Evolutionary conservation across 2,797 vertebrate species (phyloP).

Genomic region (Tadarida brasiliensis): DNA sequence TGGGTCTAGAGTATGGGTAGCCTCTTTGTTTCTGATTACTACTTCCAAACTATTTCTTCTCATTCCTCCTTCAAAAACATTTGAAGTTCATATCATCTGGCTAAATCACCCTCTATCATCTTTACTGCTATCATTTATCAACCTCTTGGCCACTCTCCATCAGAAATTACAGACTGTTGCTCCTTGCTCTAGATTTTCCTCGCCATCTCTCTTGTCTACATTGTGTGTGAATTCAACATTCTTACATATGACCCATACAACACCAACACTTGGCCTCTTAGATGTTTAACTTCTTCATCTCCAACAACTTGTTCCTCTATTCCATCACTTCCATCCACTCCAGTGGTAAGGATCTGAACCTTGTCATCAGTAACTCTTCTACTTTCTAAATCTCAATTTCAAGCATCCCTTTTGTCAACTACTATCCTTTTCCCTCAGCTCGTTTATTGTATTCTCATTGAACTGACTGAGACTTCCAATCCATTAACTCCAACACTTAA

Average conservation of each 20-base stretch:
- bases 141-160: background rate
- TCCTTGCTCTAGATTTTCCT: slow-evolving; percentile 21
- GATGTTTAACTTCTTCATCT: background rate
- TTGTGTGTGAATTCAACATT: background rate
- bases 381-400: slow-evolving; percentile 12
- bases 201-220: background rate
- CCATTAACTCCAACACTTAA: background rate
- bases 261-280: background rate
- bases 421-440: background rate
- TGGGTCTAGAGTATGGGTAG: background rate
- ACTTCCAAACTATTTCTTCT: background rate
- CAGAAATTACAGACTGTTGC: background rate
- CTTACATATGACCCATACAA: background rate
- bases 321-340: background rate
- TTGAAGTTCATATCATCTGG: background rate
- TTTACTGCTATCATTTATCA: background rate
- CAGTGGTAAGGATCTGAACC: background rate
- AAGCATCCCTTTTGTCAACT: background rate
- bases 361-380: slow-evolving; percentile 32
- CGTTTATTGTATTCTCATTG: background rate
- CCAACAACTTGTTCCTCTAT: background rate
- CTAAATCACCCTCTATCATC: background rate
- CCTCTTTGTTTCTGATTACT: background rate
- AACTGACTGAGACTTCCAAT: background rate
- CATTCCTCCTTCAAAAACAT: background rate